Base-by-base conservation (phyloP, 2,888 invertebrate genomes). In the Orthosia incerta region DNA sequence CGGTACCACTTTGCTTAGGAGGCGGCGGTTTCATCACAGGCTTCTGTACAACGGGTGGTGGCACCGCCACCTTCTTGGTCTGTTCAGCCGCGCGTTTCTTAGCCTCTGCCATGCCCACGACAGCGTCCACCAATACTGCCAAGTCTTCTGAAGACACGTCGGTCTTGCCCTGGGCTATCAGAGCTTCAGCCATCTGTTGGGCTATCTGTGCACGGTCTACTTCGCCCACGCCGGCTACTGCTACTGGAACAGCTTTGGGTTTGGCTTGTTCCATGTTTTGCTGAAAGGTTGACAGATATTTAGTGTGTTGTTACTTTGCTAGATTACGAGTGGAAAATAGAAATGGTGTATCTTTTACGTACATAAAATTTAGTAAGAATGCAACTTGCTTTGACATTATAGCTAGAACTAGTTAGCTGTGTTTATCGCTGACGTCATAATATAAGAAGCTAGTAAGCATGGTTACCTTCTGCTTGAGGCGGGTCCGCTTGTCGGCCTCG, bases 121-220 rank as follows among this genome's bases (percentile, higher is more conserved):
- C 98, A 18, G 98, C 97, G 86, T 98, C 98, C 48, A 98, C 97
- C 0, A 98, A 95, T 80, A 97, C 97, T 86, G 98, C 98, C 78
- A 98, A 94, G 89, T 98, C 98, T 66, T 97, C 97, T 68, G 98
- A 97, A 7, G 98, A 97, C 11, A 98, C 98, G 92, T 98, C 98
- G 0, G 98, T 98, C 91, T 98, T 97, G 61, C 98, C 98, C 92
- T 98, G 98, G 23, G 97, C 97, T 15, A 98, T 96, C 56, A 99
- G 95, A 2, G 98, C 98, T 46, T 97, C 97, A 0, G 98, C 98
- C 92, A 98, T 97, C 91, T 98, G 98, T 86, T 97, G 97, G 1
- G 98, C 98, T 82, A 98, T 98, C 68, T 98, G 97, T 46, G 97
- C 97, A 86, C 98, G 98, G 90, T 98, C 98, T 73, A 98, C 97